phyloP scores from a whole-genome alignment of 2,888 invertebrate species.

The Luffia ferchaultella region DNA sequence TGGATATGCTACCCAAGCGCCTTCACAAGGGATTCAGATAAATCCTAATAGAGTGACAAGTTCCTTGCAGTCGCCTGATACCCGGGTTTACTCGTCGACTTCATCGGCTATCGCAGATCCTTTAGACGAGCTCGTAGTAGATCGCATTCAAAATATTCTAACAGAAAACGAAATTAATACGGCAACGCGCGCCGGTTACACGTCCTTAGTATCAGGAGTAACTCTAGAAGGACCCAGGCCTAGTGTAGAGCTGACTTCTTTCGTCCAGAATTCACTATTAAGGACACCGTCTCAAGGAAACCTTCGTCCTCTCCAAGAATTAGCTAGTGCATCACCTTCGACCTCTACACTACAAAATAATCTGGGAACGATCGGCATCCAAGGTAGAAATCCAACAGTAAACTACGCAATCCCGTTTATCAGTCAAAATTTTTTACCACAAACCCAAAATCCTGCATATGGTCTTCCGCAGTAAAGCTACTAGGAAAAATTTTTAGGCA shows the following conservation, averaged over 20 bases:
- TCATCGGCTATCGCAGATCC: slow-evolving; percentile 26
- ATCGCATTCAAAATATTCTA: slow-evolving; percentile 42
- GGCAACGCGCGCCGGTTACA: slow-evolving; percentile 44
- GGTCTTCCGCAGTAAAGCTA: slow-evolving; percentile 34
- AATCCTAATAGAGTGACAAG: background rate
- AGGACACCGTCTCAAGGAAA: background rate
- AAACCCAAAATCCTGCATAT: slow-evolving; percentile 38
- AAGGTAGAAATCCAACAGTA: background rate
- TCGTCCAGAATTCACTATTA: slow-evolving; percentile 39
- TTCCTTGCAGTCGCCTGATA: slow-evolving; percentile 21
- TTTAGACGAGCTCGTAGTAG: slow-evolving; percentile 40
- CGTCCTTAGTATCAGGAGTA: slow-evolving; percentile 48
- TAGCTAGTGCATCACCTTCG: slow-evolving; percentile 17
- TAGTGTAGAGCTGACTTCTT: slow-evolving; percentile 50
- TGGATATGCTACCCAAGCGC: background rate
- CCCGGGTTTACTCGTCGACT: background rate
- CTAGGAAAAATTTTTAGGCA: background rate
- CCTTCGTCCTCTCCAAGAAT: slow-evolving; percentile 2
- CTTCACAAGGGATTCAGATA: background rate
- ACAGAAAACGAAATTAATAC: slow-evolving; percentile 45
- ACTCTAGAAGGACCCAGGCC: slow-evolving; percentile 45
- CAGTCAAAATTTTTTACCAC: slow-evolving; percentile 37
- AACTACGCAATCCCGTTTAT: slow-evolving; percentile 4
- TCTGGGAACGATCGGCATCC: slow-evolving; percentile 3
- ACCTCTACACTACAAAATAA: slow-evolving; percentile 30